Evolutionary conservation across 2,113 vertebrate species (phyloP), one percentile per base, ranked within the genome.

Genomic region (Clarias gariepinus): DNA sequence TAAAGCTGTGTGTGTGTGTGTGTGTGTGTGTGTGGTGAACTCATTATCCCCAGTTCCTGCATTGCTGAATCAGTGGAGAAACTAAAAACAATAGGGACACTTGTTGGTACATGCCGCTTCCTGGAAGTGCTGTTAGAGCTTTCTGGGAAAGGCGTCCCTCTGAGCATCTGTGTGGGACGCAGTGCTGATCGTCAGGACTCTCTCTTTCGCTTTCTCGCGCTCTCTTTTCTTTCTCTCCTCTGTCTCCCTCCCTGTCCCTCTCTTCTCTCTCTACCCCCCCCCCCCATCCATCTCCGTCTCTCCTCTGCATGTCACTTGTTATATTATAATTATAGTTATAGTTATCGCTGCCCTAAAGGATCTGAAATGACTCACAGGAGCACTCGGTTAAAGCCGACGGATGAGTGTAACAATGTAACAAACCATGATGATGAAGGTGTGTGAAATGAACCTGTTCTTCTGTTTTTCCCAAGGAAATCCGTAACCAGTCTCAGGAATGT

Each of bases 401-500:
- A 73, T 3, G 69, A 41, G 15, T n/a, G 11, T 66, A 28, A 66
- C n/a, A 18, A 16, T 33, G 28, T 33, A 6, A 6, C 28, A 18
- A 47, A 47, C 9, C 25, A 5, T 13, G 13, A 69, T 15, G 63
- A n/a, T 11, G 25, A n/a, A n/a, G 63, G 25, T 66, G 74, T 77
- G 25, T 57, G 18, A 52, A 73, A 73, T 73, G 4, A 76, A 76
- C 12, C 21, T 78, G 13, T 78, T 76, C 0, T 3, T 92, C 91
- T 91, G 86, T 11, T n/a, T n/a, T n/a, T 84, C 19, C 94, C 87
- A 92, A 99, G 98, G 98, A 99, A 94, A 98, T 99, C 92, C 97
- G 97, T 83, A 96, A 95, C 93, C 95, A 96, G 91, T 97, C 98
- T 89, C 95, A 94, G 90, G 97, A 98, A 89, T 97, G 96, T 92